Conservation (phyloP, 2,113 vertebrate species). For the Anseranas semipalmata region DNA sequence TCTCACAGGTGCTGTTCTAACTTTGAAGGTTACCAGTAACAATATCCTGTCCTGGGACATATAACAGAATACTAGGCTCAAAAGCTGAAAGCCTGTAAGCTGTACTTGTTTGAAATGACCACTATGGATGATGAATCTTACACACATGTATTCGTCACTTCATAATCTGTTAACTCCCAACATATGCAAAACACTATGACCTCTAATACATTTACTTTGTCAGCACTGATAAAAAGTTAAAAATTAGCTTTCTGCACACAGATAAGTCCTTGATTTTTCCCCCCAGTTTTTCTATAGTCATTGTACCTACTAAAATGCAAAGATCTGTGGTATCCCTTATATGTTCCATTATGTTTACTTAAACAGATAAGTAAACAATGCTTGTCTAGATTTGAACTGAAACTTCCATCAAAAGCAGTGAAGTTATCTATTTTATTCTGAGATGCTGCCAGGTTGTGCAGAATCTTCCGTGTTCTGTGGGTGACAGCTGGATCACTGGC, state of each 20-base stretch:
- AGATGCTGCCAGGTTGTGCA: background rate
- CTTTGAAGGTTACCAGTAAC: slow-evolving; percentile 82
- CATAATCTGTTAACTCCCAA: background rate
- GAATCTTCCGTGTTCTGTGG: background rate
- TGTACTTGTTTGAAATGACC: slow-evolving; percentile 44
- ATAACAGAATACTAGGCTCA: slow-evolving; percentile 60
- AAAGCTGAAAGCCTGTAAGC: background rate
- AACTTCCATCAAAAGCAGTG: background rate
- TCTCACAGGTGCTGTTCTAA: slow-evolving; percentile 66
- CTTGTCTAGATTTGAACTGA: background rate
- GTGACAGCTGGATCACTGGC: background rate
- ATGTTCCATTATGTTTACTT: background rate
- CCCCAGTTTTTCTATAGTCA: background rate
- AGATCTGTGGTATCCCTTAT: background rate
- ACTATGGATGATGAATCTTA: slow-evolving; percentile 5
- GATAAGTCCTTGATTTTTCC: slow-evolving; percentile 52
- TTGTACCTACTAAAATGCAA: background rate
- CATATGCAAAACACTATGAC: slow-evolving; percentile 19
- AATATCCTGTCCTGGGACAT: slow-evolving; percentile 86
- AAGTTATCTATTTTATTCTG: background rate
- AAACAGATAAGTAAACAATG: background rate
- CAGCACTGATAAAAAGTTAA: slow-evolving; percentile 74
- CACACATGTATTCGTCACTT: slow-evolving; percentile 29
- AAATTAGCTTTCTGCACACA: slow-evolving; percentile 70
- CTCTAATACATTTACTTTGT: slow-evolving; percentile 65